These are phyloP conservation scores for Amiota mariae DNA, from an alignment of 2,888 invertebrate genomes.

Conservation along the genomic window DNA sequence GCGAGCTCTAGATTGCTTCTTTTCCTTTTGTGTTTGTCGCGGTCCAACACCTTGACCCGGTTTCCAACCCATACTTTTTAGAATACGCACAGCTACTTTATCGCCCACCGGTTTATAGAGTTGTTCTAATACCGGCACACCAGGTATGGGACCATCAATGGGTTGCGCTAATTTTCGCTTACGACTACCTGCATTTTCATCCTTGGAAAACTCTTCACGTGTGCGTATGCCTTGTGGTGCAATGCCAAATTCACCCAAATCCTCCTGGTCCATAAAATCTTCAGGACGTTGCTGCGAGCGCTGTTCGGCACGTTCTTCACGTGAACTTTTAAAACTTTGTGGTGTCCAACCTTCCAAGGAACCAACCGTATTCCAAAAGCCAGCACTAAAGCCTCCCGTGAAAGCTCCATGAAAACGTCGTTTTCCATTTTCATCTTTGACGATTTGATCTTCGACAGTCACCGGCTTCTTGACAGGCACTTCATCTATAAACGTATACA, in stretches of 20 bases:
- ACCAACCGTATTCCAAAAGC: slow-evolving; percentile 97
- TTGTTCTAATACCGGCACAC: slow-evolving; percentile 82
- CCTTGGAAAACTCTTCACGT: slow-evolving; percentile 81
- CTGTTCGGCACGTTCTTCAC: slow-evolving; percentile 78
- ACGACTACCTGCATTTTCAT: slow-evolving; percentile 53
- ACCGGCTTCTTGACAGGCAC: slow-evolving; percentile 86
- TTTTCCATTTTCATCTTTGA: slow-evolving; percentile 90
- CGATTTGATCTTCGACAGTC: slow-evolving; percentile 88
- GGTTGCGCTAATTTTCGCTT: slow-evolving; percentile 72
- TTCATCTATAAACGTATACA: slow-evolving; percentile 77
- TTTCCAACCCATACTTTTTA: slow-evolving; percentile 94
- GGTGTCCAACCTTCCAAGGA: slow-evolving; percentile 97
- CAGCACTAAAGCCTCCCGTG: slow-evolving; percentile 98
- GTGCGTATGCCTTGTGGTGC: slow-evolving; percentile 90
- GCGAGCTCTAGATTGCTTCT: slow-evolving; percentile 63
- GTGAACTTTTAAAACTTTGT: slow-evolving; percentile 90
- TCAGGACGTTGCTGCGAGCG: slow-evolving; percentile 80
- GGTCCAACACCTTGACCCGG: slow-evolving; percentile 84
- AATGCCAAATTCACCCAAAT: slow-evolving; percentile 94
- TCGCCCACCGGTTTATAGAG: slow-evolving; percentile 84
- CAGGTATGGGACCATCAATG: slow-evolving; percentile 73
- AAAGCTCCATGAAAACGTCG: slow-evolving; percentile 98
- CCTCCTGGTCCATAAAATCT: slow-evolving; percentile 99
- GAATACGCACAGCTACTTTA: slow-evolving; percentile 88
- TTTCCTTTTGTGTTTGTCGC: slow-evolving; percentile 72